Evolutionary conservation across 1,140 invertebrate species (phyloP).

Genomic region (Cherax quadricarinatus): DNA sequence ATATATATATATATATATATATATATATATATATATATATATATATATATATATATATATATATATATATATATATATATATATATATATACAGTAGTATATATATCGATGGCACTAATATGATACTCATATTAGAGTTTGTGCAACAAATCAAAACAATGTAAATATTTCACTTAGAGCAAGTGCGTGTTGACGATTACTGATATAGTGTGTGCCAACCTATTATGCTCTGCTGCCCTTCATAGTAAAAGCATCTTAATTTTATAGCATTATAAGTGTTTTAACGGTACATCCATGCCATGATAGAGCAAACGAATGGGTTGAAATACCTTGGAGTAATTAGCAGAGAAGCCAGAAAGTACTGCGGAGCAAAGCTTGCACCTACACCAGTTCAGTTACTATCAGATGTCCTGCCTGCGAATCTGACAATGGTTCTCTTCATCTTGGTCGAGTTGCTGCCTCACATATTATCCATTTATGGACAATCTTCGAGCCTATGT

Average conservation of each 20-base stretch:
- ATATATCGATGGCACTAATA: too few relatives aligned
- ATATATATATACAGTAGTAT: too few relatives aligned
- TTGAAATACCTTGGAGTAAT: not conserved
- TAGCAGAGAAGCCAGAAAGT: not conserved
- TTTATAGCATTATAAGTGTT: not conserved
- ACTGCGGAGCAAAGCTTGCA: not conserved
- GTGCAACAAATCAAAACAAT: too few relatives aligned
- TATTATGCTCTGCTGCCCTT: not conserved
- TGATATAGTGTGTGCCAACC: too few relatives aligned
- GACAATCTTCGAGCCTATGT: not conserved
- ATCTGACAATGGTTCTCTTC: not conserved
- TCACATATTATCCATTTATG: not conserved
- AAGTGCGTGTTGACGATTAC: too few relatives aligned
- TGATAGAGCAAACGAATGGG: not conserved
- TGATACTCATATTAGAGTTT: too few relatives aligned
- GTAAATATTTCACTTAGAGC: too few relatives aligned
- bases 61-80: too few relatives aligned
- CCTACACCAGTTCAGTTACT: not conserved
- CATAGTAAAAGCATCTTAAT: not conserved
- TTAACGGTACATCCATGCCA: not conserved
- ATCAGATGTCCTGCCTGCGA: not conserved
- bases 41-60: too few relatives aligned
- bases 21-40: too few relatives aligned
- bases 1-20: too few relatives aligned
- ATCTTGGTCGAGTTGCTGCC: not conserved